A percentile compares a stretch with the other conserved stretches of the same genome.
Evolutionary conservation across 2,113 vertebrate genomes (phyloP).

Genomic region (Microcebus tavaratra): DNA sequence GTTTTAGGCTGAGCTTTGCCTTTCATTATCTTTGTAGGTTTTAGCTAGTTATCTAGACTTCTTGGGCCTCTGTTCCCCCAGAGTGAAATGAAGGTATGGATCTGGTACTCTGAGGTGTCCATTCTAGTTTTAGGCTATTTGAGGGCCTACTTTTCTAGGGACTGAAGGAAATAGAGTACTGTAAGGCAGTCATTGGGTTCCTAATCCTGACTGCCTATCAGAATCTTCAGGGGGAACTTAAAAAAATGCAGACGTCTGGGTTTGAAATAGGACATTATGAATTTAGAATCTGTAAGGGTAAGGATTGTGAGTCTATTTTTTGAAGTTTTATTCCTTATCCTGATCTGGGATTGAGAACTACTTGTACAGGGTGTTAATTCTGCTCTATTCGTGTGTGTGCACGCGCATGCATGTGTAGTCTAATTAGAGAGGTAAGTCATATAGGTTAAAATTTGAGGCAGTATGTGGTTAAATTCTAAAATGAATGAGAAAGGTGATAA

Average conservation of each 20-base stretch:
- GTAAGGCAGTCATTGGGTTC: not conserved
- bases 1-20: slow-evolving; percentile 4
- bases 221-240: slow-evolving; percentile 28
- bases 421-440: not conserved
- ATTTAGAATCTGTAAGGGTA: slow-evolving; percentile 8
- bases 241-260: not conserved
- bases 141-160: not conserved
- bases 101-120: not conserved
- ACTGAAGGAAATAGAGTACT: not conserved
- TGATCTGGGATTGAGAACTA: slow-evolving; percentile 32
- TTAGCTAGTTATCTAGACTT: slow-evolving; percentile 7
- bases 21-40: not conserved
- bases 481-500: slow-evolving; percentile 14
- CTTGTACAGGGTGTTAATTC: not conserved
- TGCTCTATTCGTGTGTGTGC: not conserved
- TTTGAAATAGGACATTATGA: not conserved
- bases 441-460: not conserved
- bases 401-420: not conserved
- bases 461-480: slow-evolving; percentile 53
- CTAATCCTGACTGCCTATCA: not conserved
- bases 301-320: not conserved
- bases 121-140: slow-evolving; percentile 11
- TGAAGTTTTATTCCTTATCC: slow-evolving; percentile 30
- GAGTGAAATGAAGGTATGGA: not conserved
- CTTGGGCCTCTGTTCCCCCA: not conserved